Base-by-base conservation (phyloP, 2,888 invertebrate species). In the Nudaria mundana region DNA sequence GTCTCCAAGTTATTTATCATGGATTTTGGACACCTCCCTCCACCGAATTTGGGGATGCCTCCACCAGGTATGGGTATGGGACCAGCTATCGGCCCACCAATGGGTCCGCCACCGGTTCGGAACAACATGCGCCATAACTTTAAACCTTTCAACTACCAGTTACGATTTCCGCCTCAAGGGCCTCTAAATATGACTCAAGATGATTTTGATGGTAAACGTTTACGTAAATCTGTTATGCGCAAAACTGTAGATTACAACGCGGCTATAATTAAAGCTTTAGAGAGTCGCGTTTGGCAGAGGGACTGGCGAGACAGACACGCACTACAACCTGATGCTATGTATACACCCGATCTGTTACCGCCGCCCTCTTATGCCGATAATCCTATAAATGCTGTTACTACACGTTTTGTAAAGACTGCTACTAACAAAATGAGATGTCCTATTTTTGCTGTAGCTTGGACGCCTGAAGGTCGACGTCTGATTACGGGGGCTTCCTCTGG, bases 351-450 rank as follows among this genome's bases (percentile, higher is more conserved):
- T 76, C 86, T 99, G 69, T 90, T 97, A 71, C 99, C 99, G 25
- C 99, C 99, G 2, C 94, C 96, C n/a, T 95, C 95, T 61, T 96
- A 97, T 74, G 92, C 95, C 33, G 97, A 99, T 74, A 97, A 97
- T 82, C 97, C 99, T 3, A 97, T 97, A 58, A 99, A 99, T 89
- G 96, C 98, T 55, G 97, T 97, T 8, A 97, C 97, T 3, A 95
- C 95, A 28, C 87, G 98, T 68, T 99, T 98, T 83, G 98, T 99
- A 5, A 95, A 99, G 83, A 98, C 98, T n/a, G 99, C 99, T 5
- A 99, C 98, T 38, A 99, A 99, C 84, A 99, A 99, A 91, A 98
- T 99, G 95, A 92, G 98, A 59, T 99, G 99, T 88, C 99, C 99
- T 0, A 98, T 99, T 66, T 99, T 99, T 80, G 97, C 98, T 65